phyloP scores from a whole-genome alignment of 2,113 vertebrate species.

The Cebus imitator region DNA sequence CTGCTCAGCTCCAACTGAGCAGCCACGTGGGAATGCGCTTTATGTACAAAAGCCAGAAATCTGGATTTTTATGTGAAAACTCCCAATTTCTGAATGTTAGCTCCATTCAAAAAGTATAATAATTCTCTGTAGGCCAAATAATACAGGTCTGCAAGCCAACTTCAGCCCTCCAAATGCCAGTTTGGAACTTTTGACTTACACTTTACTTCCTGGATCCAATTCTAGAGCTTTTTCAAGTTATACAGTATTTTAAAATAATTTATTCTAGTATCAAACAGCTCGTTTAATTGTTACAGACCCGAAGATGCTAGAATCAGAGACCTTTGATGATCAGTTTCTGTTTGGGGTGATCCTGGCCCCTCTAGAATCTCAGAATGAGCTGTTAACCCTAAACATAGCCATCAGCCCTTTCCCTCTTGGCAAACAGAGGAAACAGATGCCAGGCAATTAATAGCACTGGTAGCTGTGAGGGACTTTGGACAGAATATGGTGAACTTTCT shows the following conservation, averaged over 20 bases:
- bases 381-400: no score
- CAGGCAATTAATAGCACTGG: neutral
- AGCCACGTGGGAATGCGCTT: neutral
- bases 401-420: neutral
- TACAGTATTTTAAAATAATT: neutral
- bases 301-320: neutral
- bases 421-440: neutral
- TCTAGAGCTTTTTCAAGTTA: neutral
- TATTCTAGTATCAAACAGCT: neutral
- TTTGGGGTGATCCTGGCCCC: neutral
- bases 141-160: neutral
- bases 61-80: slow-evolving; percentile 29
- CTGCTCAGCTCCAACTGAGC: neutral
- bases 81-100: slow-evolving; percentile 16
- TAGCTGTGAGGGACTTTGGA: neutral
- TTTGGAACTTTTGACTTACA: neutral
- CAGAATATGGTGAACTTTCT: neutral
- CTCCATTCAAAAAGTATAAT: neutral
- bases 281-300: neutral
- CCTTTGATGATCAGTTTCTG: neutral
- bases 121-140: neutral
- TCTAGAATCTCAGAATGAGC: neutral
- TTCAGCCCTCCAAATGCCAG: neutral
- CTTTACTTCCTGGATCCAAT: neutral
- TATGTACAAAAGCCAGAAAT: slow-evolving; percentile 6